Percentiles rank a stretch among this genome's conserved stretches.
phyloP scores from a whole-genome alignment of 2,113 vertebrate genomes.

The Ellobius talpinus region DNA sequence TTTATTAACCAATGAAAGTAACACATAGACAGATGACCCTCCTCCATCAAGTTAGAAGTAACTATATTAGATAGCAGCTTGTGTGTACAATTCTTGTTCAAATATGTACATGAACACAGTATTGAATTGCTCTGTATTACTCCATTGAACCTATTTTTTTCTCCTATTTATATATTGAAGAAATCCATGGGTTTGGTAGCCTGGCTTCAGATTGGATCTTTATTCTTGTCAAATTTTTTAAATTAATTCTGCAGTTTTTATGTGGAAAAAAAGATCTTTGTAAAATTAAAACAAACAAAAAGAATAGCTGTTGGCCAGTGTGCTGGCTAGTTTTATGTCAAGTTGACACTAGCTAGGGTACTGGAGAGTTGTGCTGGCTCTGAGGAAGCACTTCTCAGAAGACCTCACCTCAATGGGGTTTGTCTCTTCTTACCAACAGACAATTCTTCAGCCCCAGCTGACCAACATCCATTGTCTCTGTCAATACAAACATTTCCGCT shows the following conservation, averaged over 20 bases:
- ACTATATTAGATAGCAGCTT: not conserved
- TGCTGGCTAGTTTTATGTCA: not conserved
- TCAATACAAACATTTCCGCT: not conserved
- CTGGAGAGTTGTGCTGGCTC: not conserved
- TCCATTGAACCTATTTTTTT: not conserved
- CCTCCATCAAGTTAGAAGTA: not conserved
- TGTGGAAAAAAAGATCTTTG: not conserved
- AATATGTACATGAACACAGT: not conserved
- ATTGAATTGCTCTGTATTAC: not conserved
- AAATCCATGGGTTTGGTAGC: not conserved
- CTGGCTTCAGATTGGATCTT: not conserved
- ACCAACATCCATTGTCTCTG: not conserved
- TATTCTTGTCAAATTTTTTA: not conserved
- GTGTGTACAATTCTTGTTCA: rapidly evolving
- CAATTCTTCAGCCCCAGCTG: not conserved
- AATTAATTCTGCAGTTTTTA: not conserved
- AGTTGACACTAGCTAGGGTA: not conserved
- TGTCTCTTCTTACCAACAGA: not conserved
- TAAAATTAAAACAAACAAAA: not conserved
- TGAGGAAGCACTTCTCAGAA: not conserved
- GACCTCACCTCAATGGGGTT: not conserved
- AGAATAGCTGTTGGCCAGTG: not conserved
- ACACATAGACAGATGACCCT: no score
- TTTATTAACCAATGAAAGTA: no score
- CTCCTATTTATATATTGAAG: not conserved